phyloP scores from a whole-genome alignment of 2,888 invertebrate genomes.

The Cosmia pyralina region DNA sequence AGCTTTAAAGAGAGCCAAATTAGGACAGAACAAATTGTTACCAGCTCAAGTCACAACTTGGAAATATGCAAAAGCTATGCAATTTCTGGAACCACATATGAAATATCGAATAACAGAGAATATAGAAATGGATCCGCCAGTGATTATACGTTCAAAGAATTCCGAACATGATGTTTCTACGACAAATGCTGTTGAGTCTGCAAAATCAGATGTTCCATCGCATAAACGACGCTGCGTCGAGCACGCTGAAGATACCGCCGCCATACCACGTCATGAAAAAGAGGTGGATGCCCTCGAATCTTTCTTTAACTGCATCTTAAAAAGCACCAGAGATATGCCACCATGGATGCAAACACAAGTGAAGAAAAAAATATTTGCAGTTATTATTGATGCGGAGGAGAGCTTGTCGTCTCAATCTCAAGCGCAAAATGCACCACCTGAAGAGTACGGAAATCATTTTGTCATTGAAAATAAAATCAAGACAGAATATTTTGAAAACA shows the following conservation, averaged over 20 bases:
- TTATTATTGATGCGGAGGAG: conserved; percentile 86
- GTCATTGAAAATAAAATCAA: conserved; percentile 79
- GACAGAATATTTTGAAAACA: conserved; percentile 77
- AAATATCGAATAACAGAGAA: conserved; percentile 86
- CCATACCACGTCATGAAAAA: conserved; percentile 56
- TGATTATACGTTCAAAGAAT: conserved; percentile 59
- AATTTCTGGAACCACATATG: conserved; percentile 87
- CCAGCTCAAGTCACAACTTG: conserved; percentile 87
- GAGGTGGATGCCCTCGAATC: conserved; percentile 81
- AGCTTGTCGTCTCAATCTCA: conserved; percentile 73
- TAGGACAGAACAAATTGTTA: conserved; percentile 85
- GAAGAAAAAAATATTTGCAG: conserved; percentile 86
- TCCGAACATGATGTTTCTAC: conserved; percentile 79
- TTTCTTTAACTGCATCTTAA: conserved; percentile 83
- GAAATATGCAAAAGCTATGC: conserved; percentile 88
- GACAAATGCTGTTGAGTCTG: conserved; percentile 68
- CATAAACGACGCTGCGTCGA: conserved; percentile 74
- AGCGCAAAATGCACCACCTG: conserved; percentile 51
- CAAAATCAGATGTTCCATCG: conserved; percentile 55
- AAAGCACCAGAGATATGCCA: conserved; percentile 85
- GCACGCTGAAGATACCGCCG: conserved; percentile 51
- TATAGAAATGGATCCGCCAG: conserved; percentile 80
- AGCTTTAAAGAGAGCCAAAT: conserved; percentile 84
- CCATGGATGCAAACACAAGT: conserved; percentile 87
- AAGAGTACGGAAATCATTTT: conserved; percentile 52